A percentile compares a stretch with the other conserved stretches of the same genome.
Conservation (phyloP, 2,113 vertebrate species). For the Vicugna pacos region DNA sequence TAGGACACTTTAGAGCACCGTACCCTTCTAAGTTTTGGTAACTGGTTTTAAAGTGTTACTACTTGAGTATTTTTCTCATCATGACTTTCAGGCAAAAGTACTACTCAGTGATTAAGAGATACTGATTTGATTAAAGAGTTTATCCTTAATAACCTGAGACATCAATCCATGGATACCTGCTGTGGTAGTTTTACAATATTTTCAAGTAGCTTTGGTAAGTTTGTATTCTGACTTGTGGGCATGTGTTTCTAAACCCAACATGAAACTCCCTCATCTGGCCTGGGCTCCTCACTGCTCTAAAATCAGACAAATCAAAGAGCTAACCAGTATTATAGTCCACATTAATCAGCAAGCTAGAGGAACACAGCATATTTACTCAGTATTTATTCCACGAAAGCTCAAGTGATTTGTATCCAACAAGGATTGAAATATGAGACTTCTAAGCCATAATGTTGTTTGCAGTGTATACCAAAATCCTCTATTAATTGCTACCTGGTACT, state of each 20-base stretch:
- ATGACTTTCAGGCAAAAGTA: slow-evolving; percentile 78
- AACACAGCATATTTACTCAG: slow-evolving; percentile 97
- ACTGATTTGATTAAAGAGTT: slow-evolving; percentile 98
- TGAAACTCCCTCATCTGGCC: slow-evolving; percentile 95
- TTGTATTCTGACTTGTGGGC: slow-evolving; percentile 98
- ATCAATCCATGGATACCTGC: slow-evolving; percentile 97
- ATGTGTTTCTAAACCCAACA: slow-evolving; percentile 95
- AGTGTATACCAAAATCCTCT: slow-evolving; percentile 95
- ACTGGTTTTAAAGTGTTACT: slow-evolving; percentile 80
- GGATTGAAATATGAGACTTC: slow-evolving; percentile 97
- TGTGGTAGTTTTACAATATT: slow-evolving; percentile 97
- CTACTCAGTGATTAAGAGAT: slow-evolving; percentile 87
- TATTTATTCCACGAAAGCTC: slow-evolving; percentile 98
- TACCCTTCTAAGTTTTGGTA: slow-evolving; percentile 81
- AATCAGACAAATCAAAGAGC: slow-evolving; percentile 96
- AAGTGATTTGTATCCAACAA: slow-evolving; percentile 95
- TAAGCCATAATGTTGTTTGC: slow-evolving; percentile 97
- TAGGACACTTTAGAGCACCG: slow-evolving; percentile 76
- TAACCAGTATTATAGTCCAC: slow-evolving; percentile 96
- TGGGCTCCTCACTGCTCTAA: slow-evolving; percentile 96
- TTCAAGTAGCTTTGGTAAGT: slow-evolving; percentile 95
- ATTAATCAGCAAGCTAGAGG: slow-evolving; percentile 96
- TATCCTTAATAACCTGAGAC: slow-evolving; percentile 98
- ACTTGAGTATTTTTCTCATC: slow-evolving; percentile 81
- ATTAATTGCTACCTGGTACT: slow-evolving; percentile 96